Percentiles rank a stretch among this genome's conserved stretches.
phyloP scores from a whole-genome alignment of 2,113 vertebrate species.

The Burhinus oedicnemus region DNA sequence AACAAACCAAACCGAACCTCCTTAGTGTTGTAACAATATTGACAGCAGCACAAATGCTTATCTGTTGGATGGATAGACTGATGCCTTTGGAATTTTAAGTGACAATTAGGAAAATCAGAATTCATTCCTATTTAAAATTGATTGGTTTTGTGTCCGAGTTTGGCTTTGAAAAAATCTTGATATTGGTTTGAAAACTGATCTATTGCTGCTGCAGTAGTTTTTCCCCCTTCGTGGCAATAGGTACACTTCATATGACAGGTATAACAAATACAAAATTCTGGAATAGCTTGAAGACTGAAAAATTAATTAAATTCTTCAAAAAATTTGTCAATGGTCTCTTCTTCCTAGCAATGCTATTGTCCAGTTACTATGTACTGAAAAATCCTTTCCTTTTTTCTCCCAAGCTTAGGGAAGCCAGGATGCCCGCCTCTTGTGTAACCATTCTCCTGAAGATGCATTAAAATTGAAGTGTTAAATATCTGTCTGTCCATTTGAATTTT shows the following conservation, averaged over 20 bases:
- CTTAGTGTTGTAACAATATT: neutral
- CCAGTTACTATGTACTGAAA: neutral
- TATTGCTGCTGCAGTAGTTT: neutral
- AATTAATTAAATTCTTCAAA: neutral
- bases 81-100: neutral
- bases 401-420: neutral
- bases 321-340: neutral
- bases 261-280: neutral
- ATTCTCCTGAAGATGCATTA: neutral
- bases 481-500: neutral
- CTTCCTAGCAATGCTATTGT: neutral
- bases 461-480: neutral
- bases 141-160: neutral
- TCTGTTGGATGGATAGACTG: neutral
- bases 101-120: neutral
- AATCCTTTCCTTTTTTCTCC: neutral
- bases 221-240: accelerated
- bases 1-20: neutral
- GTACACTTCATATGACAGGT: accelerated
- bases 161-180: neutral
- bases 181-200: neutral
- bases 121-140: neutral
- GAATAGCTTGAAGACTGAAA: neutral
- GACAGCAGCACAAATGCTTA: neutral
- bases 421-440: neutral